Evolutionary conservation across 2,113 vertebrate genomes (phyloP), one percentile per base, ranked within the genome.

Genomic region (Plecturocebus donacophilus): DNA sequence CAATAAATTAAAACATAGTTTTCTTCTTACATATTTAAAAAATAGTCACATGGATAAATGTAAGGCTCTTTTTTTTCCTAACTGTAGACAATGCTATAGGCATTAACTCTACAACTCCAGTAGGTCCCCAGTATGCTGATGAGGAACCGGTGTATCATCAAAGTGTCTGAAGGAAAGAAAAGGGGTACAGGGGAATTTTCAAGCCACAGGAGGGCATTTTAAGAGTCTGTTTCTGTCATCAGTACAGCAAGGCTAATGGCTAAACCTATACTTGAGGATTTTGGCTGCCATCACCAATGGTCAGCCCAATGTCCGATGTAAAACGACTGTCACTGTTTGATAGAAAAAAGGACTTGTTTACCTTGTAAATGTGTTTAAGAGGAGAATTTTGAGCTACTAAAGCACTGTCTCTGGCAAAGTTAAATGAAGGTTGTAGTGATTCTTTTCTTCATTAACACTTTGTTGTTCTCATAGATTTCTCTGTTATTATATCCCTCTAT

Each of bases 11-110:
- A 91, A 84, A 64, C 52, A 84, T 6, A 11, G 27, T 90, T 95
- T 92, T 96, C 88, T 95, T 71, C 79, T 92, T 93, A 58, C 19
- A n/a, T 79, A 49, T 92, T 85, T 91, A 47, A 96, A 96, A 95
- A 73, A 75, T 32, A 73, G 47, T 56, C 54, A 75, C 20, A 73
- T 45, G 17, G 25, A 30, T 25, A 52, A 21, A 32, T 6, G 76
- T 14, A 90, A 73, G 23, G 47, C 9, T 61, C 23, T 77, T 30
- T 19, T 35, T 61, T 25, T 68, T 71, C 16, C 35, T 38, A 17
- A 68, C 32, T 54, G 8, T 47, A 66, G 16, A 13, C 21, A 70
- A 66, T 40, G 23, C 49, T 71, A 52, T 2, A 38, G 54, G 3
- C 61, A n/a, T 86, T 54, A 49, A 80, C 56, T 70, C 47, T 61